Conservation (phyloP, 2,888 invertebrate genomes). For the Troides helena region DNA sequence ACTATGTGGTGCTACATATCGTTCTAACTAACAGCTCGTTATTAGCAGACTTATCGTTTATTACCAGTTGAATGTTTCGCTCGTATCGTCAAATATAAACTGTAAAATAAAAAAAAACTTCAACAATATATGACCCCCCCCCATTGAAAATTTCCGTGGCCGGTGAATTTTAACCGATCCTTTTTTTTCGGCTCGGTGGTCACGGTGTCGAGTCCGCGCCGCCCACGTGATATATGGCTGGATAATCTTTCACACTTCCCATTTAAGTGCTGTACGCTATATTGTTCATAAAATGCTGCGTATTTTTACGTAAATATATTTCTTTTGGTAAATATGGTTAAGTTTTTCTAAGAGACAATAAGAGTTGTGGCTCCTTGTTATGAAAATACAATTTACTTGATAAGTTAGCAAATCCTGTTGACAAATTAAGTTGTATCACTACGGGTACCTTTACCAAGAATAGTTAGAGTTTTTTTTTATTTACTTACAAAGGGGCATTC, state of each 20-base stretch:
- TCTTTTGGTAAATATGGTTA: neutral
- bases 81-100: too few relatives aligned
- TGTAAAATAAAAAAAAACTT: too few relatives aligned
- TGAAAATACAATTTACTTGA: neutral
- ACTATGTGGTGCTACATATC: too few relatives aligned
- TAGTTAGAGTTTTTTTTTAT: too few relatives aligned
- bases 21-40: too few relatives aligned
- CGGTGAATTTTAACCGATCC: conserved; percentile 5
- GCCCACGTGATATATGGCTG: conserved; percentile 17
- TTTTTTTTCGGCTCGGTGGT: conserved; percentile 5
- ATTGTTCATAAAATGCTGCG: neutral
- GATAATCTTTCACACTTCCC: conserved; percentile 27
- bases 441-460: too few relatives aligned
- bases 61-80: too few relatives aligned
- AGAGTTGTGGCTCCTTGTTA: neutral
- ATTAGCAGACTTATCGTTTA: too few relatives aligned
- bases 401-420: neutral
- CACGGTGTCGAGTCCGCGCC: conserved; percentile 6
- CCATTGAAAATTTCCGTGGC: conserved; percentile 6
- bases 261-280: conserved; percentile 10
- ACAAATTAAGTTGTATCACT: too few relatives aligned
- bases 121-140: neutral
- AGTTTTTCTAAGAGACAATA: neutral
- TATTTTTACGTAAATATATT: neutral
- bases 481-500: too few relatives aligned